Base-by-base conservation (phyloP, 2,797 vertebrate genomes). In the Mormyrops boulengeri region DNA sequence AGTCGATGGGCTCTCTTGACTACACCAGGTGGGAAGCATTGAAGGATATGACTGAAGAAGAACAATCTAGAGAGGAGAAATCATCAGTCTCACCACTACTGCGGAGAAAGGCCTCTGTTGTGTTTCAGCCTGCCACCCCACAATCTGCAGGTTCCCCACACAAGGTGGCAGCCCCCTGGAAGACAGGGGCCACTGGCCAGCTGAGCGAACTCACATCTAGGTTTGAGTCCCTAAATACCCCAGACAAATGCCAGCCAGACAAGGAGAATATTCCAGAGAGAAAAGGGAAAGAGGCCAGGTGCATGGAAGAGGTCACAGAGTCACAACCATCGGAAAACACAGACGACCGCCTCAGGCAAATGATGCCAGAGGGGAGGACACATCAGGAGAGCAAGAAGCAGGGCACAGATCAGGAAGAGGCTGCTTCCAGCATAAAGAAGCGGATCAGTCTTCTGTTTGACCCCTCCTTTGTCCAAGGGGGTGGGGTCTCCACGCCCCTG, bases 171-270 rank as follows among this genome's bases (percentile, higher is more conserved):
- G 30, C 93, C 92, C 38, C 90, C 92, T 0, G 3, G 19, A 60
- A 60, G 55, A 7, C 55, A 8, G 55, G 55, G 19, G 55, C n/a
- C 55, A n/a, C 55, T 8, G 6, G 55, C 55, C 55, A 60, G 55
- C 55, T 60, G 19, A 60, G 93, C 91, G 94, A 97, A 88, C 96
- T 98, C 90, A 98, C 97, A 0, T 96, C 97, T 0, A 96, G 91
- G 14, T 99, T 98, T 80, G 96, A 98, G 94, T 94, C 91, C 17
- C 88, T 91, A 26, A 92, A 91, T 91, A 94, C 91, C 88, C 91
- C 89, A 55, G 90, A 88, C 60, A 19, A 38, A 0, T 52, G 2
- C 9, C 41, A 19, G n/a, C 94, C 92, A 0, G 91, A 92, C 5
- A 94, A 94, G 89, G 94, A 93, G 85, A 93, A 90, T 0, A n/a